Conservation (phyloP, 2,888 invertebrate species). For the Drosophila nigricruria region DNA sequence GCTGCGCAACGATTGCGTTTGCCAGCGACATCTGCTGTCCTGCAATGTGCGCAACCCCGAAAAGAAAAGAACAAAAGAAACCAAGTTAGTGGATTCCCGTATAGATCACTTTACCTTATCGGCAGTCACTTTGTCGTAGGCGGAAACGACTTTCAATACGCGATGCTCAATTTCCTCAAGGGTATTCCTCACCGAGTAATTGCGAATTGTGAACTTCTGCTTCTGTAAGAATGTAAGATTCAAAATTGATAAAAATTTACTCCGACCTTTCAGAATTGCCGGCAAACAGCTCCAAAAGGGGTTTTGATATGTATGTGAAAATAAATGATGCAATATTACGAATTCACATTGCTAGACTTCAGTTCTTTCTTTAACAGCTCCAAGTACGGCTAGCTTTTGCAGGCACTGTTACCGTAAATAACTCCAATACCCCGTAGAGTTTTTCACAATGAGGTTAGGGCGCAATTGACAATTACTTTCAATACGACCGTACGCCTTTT, state of each 20-base stretch:
- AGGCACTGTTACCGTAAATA: not conserved
- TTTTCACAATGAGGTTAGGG: constrained; percentile 78
- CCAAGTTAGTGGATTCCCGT: constrained; percentile 47
- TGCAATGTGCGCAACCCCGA: constrained; percentile 61
- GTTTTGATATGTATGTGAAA: constrained; percentile 4
- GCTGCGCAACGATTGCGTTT: constrained; percentile 88
- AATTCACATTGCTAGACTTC: not conserved
- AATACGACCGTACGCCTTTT: not conserved
- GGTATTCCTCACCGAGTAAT: constrained; percentile 86
- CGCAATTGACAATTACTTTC: constrained; percentile 31
- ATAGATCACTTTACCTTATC: constrained; percentile 89
- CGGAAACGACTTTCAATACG: constrained; percentile 94
- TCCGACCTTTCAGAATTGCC: constrained; percentile 13
- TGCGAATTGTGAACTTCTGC: constrained; percentile 67
- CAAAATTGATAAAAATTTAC: constrained; percentile 10
- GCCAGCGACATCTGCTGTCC: constrained; percentile 86
- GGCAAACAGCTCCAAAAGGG: not conserved
- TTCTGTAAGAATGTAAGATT: constrained; percentile 52
- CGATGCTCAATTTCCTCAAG: constrained; percentile 90
- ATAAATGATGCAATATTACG: constrained; percentile 42
- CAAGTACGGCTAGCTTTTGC: not conserved
- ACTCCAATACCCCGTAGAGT: constrained; percentile 16
- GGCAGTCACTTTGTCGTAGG: constrained; percentile 95
- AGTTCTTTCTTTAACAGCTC: not conserved
- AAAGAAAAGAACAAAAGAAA: constrained; percentile 77